phyloP scores from a whole-genome alignment of 1,140 invertebrate genomes.

The Drosophila dunni region DNA sequence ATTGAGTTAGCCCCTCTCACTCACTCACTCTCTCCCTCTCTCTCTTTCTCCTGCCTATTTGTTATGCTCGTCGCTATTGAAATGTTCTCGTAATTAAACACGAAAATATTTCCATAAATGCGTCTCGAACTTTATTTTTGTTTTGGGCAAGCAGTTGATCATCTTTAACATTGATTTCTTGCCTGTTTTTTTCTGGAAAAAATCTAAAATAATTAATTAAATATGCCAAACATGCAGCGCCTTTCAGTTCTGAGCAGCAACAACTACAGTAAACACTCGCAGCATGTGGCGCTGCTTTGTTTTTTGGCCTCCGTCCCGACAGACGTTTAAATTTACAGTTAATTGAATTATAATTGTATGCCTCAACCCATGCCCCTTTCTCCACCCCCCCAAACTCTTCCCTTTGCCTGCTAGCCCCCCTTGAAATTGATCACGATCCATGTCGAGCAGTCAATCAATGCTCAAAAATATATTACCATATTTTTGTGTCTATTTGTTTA shows the following conservation, averaged over 20 bases:
- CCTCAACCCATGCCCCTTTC: neutral
- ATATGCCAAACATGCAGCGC: constrained; percentile 67
- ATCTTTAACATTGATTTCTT: constrained; percentile 14
- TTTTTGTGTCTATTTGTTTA: constrained; percentile 45
- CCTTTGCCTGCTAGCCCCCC: constrained; percentile 14
- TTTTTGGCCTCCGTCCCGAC: neutral
- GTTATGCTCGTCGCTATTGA: constrained; percentile 54
- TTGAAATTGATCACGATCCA: constrained; percentile 62
- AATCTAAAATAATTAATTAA: constrained; percentile 73
- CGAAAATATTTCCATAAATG: constrained; percentile 76
- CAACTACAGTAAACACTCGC: constrained; percentile 26
- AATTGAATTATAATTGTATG: constrained; percentile 79
- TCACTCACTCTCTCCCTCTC: neutral
- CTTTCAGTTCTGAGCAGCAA: constrained; percentile 15
- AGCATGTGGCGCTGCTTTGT: constrained; percentile 56
- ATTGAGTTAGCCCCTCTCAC: constrained; percentile 46
- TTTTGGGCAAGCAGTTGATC: constrained; percentile 23
- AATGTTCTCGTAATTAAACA: constrained; percentile 75
- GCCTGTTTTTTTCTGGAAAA: constrained; percentile 51
- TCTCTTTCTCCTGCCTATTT: constrained; percentile 43
- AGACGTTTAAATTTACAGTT: constrained; percentile 63
- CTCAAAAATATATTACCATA: constrained; percentile 62
- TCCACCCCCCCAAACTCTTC: neutral
- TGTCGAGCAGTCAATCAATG: constrained; percentile 78
- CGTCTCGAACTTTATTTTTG: constrained; percentile 22